phyloP scores from a whole-genome alignment of 2,113 vertebrate species.

The Cyanistes caeruleus region DNA sequence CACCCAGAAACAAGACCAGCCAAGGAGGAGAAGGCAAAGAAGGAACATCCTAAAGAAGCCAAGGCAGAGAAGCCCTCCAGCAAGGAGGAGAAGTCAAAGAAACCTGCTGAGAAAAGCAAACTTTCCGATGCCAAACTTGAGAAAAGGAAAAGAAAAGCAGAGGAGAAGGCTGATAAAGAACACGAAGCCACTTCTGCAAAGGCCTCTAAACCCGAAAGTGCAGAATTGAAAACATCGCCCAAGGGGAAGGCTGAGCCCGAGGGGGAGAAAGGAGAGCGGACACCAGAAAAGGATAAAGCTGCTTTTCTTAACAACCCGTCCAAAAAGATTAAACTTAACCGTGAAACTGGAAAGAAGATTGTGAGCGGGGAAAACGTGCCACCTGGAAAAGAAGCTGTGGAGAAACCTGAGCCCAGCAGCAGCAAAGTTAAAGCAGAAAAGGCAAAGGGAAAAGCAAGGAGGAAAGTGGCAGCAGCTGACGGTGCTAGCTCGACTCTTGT shows the following conservation, averaged over 20 bases:
- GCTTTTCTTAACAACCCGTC: conserved; percentile 76
- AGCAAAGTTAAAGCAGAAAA: conserved; percentile 79
- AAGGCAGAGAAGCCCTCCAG: conserved; percentile 73
- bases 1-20: conserved; percentile 77
- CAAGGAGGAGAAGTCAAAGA: conserved; percentile 83
- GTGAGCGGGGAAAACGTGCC: conserved; percentile 72
- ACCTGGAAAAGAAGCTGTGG: conserved; percentile 69
- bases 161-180: conserved; percentile 81
- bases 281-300: conserved; percentile 76
- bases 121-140: conserved; percentile 79
- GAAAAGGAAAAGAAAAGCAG: conserved; percentile 83
- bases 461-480: conserved; percentile 77
- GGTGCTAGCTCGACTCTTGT: conserved; percentile 74
- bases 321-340: conserved; percentile 94
- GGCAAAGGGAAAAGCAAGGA: conserved; percentile 75
- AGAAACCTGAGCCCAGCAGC: conserved; percentile 70
- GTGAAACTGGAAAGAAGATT: conserved; percentile 88
- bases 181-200: conserved; percentile 66
- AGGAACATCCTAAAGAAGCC: conserved; percentile 78
- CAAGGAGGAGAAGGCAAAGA: conserved; percentile 81
- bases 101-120: conserved; percentile 78
- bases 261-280: conserved; percentile 72
- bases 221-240: conserved; percentile 75
- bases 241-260: conserved; percentile 79
- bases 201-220: conserved; percentile 71